Conservation (phyloP, 1,140 invertebrate genomes). For the Nasonia vitripennis region DNA sequence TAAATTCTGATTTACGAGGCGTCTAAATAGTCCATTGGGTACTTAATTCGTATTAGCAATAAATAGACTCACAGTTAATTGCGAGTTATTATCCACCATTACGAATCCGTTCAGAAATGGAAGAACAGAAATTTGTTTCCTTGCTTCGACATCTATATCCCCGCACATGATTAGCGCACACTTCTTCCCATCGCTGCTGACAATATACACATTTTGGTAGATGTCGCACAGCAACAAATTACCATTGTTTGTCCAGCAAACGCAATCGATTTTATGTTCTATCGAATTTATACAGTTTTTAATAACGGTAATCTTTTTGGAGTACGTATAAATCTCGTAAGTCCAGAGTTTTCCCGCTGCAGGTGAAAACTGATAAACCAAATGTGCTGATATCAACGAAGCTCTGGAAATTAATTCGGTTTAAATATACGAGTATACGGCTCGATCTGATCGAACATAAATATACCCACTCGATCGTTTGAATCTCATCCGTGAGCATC, state of each 20-base stretch:
- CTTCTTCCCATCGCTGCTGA: conserved; percentile 56
- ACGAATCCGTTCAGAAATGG: conserved; percentile 52
- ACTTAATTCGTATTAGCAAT: not conserved
- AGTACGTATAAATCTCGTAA: conserved; percentile 61
- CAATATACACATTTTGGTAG: conserved; percentile 56
- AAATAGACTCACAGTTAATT: conserved; percentile 57
- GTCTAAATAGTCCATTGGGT: not conserved
- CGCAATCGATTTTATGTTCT: conserved; percentile 51
- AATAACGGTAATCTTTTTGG: conserved; percentile 59
- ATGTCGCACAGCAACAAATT: conserved; percentile 60
- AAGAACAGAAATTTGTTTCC: not conserved
- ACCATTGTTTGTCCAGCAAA: conserved; percentile 61
- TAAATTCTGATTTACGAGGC: not conserved
- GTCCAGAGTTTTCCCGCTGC: conserved; percentile 49
- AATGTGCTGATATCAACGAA: conserved; percentile 54
- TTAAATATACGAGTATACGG: not conserved
- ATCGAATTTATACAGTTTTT: conserved; percentile 25
- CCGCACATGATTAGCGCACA: not conserved
- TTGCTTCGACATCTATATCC: not conserved
- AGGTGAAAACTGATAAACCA: conserved; percentile 56
- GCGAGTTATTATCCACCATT: conserved; percentile 51
- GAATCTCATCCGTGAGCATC: conserved; percentile 41
- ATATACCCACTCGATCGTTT: conserved; percentile 57
- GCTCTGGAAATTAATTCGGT: conserved; percentile 56
- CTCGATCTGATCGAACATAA: not conserved